Base-by-base conservation (phyloP, 2,888 invertebrate species). In the Vesta saturnalis region DNA sequence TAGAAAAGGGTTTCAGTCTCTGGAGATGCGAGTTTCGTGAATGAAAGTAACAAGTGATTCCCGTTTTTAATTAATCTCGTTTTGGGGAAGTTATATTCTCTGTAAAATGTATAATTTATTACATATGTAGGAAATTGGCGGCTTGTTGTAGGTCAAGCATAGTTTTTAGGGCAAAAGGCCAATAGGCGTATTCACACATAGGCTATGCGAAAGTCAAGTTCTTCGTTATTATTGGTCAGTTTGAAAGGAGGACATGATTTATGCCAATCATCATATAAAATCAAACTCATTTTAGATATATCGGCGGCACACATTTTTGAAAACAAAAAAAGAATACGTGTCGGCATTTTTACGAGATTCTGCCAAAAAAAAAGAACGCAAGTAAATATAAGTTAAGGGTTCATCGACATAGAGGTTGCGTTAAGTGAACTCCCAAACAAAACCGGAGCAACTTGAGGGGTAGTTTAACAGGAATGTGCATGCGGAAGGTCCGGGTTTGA, bases 401-500 rank as follows among this genome's bases (percentile, higher is more conserved):
- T 70, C 66, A 63, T 67, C 64, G 70, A 66, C 70, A 56, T 55
- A 39, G 12, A 35, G 57, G 43, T 23, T 58, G 22, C 60, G 62
- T 60, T 54, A 70, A 66, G 63, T 64, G 55, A 64, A 55, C 69
- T 55, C 67, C 68, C 64, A 68, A 68, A 71, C 67, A 59, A 71
- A 71, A 71, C 60, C 68, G 60, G 64, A 71, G 60, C 71, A 61
- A 10, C 64, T 66, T 61, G 68, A 62, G 71, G 70, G 71, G 67
- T 65, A 64, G 71, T 67, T 63, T 64, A 67, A 63, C 61, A 35
- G 60, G 69, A 73, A 72, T 72, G 68, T 70, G 72, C 69, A 77
- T 83, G 82, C 81, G 83, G 81, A 83, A 83, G 83, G 83, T 82
- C 82, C 83, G 83, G 83, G 83, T 83, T 83, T 84, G 84, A 84